Evolutionary conservation across 2,888 invertebrate species (phyloP).

Genomic region (Dasypogon diadema): DNA sequence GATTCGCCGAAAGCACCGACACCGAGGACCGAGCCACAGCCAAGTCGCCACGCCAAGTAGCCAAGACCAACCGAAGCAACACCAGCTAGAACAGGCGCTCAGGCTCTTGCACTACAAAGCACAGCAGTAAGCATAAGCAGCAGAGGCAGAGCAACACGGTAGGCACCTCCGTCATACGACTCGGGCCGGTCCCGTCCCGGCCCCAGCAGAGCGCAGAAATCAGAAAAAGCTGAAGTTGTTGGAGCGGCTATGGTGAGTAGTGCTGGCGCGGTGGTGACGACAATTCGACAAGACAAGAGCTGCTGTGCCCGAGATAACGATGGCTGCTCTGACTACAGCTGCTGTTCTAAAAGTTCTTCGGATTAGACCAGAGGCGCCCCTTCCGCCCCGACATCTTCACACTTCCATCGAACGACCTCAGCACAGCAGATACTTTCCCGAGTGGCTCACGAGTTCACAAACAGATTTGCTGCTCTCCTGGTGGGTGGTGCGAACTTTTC

Average conservation of each 20-base stretch:
- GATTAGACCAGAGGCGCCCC: no score
- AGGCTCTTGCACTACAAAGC: constrained; percentile 41
- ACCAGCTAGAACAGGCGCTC: constrained; percentile 45
- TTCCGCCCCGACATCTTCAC: no score
- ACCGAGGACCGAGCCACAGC: background rate
- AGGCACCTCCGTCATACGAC: no score
- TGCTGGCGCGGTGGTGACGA: background rate
- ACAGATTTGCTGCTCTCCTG: no score
- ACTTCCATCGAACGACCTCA: no score
- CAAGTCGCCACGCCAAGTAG: background rate
- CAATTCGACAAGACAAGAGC: constrained; percentile 8
- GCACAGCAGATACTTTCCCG: no score
- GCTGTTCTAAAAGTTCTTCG: no score
- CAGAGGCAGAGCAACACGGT: no score
- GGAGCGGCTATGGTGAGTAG: background rate
- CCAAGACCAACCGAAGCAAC: background rate
- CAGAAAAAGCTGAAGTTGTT: constrained; percentile 31
- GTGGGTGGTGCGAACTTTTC: no score
- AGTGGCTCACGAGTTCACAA: no score
- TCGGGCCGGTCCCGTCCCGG: background rate
- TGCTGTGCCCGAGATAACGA: constrained; percentile 33
- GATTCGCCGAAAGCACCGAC: constrained; percentile 37
- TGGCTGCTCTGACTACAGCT: constrained; percentile 3
- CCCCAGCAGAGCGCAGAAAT: constrained; percentile 20
- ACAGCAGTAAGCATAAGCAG: no score